Evolutionary conservation across 2,888 invertebrate species (phyloP).

Genomic region (Coenonympha glycerion): DNA sequence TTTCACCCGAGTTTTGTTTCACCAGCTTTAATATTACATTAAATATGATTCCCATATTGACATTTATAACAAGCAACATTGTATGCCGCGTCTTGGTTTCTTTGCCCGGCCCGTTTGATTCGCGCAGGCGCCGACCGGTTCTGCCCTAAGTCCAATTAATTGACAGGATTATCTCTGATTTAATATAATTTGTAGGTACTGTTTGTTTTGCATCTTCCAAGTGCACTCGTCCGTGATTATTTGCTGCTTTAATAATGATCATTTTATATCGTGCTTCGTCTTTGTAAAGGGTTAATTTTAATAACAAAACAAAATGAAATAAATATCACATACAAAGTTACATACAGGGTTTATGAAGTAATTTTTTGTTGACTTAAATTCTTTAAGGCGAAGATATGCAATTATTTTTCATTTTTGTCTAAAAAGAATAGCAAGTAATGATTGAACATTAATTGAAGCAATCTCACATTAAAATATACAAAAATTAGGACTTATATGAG

Average conservation of each 20-base stretch:
- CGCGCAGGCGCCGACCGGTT: slow-evolving; percentile 70
- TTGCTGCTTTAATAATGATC: slow-evolving; percentile 30
- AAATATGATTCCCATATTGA: slow-evolving; percentile 24
- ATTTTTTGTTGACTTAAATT: no score
- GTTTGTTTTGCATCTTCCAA: slow-evolving; percentile 64
- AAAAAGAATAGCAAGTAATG: no score
- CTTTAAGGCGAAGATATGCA: no score
- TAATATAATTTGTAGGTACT: slow-evolving; percentile 67
- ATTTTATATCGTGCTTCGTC: slow-evolving; percentile 19
- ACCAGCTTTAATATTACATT: slow-evolving; percentile 12
- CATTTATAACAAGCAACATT: slow-evolving; percentile 29
- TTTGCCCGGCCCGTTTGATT: slow-evolving; percentile 50
- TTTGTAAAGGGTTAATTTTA: slow-evolving; percentile 10
- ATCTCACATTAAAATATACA: no score
- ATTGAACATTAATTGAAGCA: no score
- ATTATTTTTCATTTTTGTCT: no score
- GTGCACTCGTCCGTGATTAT: slow-evolving; percentile 41
- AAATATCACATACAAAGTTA: not conserved
- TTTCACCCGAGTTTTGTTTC: no score
- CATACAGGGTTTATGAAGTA: no score
- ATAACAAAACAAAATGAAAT: not conserved
- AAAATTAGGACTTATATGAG: no score
- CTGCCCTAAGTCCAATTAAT: slow-evolving; percentile 73
- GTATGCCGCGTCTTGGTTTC: slow-evolving; percentile 22
- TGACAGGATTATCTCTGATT: slow-evolving; percentile 75